Conservation (phyloP, 1,140 invertebrate genomes). For the Leptinotarsa texana region DNA sequence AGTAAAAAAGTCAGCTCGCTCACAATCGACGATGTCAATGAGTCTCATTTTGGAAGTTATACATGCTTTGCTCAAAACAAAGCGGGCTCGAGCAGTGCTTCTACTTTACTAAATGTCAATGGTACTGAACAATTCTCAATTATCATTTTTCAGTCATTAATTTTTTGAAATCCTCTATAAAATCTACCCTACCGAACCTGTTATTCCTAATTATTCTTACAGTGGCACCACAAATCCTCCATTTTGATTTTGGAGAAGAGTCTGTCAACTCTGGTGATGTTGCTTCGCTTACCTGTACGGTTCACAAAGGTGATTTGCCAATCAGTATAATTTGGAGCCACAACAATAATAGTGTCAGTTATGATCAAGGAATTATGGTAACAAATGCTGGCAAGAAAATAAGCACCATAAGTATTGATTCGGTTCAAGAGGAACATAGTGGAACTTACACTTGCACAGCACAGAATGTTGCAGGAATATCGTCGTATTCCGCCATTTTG, state of each 20-base stretch:
- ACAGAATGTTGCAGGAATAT: constrained; percentile 67
- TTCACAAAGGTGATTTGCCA: constrained; percentile 71
- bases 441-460: constrained; percentile 77
- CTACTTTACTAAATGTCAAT: constrained; percentile 66
- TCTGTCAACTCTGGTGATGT: constrained; percentile 69
- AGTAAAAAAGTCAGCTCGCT: constrained; percentile 53
- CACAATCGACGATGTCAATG: constrained; percentile 63
- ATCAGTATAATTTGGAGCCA: constrained; percentile 65
- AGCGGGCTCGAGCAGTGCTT: constrained; percentile 64
- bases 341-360: constrained; percentile 56
- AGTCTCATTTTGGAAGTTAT: constrained; percentile 66
- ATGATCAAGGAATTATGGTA: constrained; percentile 71
- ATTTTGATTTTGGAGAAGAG: constrained; percentile 68
- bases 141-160: background rate
- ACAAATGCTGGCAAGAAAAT: constrained; percentile 73
- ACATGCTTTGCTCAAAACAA: constrained; percentile 66
- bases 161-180: background rate
- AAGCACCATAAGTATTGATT: constrained; percentile 72
- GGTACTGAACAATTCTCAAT: constrained; percentile 56
- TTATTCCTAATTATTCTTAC: constrained; percentile 15
- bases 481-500: constrained; percentile 63
- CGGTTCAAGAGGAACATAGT: constrained; percentile 68
- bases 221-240: constrained; percentile 71
- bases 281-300: constrained; percentile 63
- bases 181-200: background rate